Evolutionary conservation across 2,888 invertebrate species (phyloP).

Genomic region (Yponomeuta evonymella): DNA sequence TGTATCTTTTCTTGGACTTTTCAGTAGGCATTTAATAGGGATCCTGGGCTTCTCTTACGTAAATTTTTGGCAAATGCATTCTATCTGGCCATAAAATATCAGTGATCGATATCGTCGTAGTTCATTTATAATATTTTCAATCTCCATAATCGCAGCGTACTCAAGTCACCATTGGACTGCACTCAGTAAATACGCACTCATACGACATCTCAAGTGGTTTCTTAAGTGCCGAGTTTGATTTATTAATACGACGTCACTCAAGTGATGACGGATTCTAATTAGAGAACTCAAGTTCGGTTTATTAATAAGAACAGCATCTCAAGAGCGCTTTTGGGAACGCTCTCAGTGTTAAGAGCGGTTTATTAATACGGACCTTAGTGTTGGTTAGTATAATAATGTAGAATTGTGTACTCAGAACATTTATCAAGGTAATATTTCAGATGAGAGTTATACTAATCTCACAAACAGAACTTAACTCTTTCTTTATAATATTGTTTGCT

Average conservation of each 20-base stretch:
- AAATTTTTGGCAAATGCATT: constrained; percentile 4
- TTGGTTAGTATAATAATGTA: too few species aligned
- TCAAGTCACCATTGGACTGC: neutral
- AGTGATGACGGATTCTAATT: neutral
- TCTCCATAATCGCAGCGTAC: neutral
- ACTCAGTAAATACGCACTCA: constrained; percentile 1
- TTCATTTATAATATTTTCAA: constrained; percentile 5
- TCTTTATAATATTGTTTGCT: too few species aligned
- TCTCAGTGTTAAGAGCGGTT: neutral
- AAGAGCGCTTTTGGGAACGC: neutral
- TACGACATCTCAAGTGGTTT: neutral
- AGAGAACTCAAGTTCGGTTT: constrained; percentile 1
- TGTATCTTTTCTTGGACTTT: constrained; percentile 1
- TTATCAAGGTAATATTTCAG: too few species aligned
- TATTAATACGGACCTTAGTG: too few species aligned
- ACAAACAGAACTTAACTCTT: too few species aligned
- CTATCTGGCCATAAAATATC: constrained; percentile 1
- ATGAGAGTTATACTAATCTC: too few species aligned
- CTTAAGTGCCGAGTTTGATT: constrained; percentile 7
- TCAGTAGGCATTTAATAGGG: neutral
- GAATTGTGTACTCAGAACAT: too few species aligned
- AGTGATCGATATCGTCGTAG: neutral
- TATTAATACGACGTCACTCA: neutral
- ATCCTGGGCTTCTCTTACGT: constrained; percentile 5
- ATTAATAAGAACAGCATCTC: constrained; percentile 7